Conservation (phyloP, 1,140 invertebrate genomes). For the Tetragnatha versicolor region DNA sequence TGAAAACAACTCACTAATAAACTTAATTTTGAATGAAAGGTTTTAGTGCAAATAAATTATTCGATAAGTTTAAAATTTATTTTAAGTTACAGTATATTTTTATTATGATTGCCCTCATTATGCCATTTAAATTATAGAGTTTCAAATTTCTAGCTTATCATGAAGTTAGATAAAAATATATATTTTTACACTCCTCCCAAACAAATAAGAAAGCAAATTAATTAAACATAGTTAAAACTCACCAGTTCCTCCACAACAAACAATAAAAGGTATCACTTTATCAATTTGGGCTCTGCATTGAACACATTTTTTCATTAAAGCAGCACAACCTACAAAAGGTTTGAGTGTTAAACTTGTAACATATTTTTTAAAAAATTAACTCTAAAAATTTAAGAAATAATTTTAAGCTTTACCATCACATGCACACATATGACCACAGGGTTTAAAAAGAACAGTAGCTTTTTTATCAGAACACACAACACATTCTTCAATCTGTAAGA, state of each 20-base stretch:
- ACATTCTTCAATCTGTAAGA: constrained; percentile 89
- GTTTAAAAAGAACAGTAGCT: constrained; percentile 88
- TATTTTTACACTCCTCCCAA: too few species aligned
- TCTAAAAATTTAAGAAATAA: background rate
- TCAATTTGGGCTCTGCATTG: constrained; percentile 89
- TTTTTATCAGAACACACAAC: constrained; percentile 93
- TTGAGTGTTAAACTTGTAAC: background rate
- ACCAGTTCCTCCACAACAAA: constrained; percentile 69
- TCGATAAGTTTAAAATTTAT: too few species aligned
- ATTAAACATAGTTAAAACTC: constrained; percentile 3
- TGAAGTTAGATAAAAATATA: too few species aligned
- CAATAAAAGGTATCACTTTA: constrained; percentile 74
- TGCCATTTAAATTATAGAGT: too few species aligned
- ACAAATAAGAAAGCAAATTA: too few species aligned
- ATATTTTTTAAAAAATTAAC: background rate
- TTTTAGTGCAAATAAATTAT: too few species aligned
- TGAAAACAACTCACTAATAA: too few species aligned
- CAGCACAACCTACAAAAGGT: constrained; percentile 76
- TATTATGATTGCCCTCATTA: too few species aligned
- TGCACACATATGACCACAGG: constrained; percentile 94
- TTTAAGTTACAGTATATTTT: too few species aligned
- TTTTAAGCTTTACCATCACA: constrained; percentile 72
- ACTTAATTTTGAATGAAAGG: too few species aligned
- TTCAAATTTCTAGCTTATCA: too few species aligned
- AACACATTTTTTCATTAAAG: constrained; percentile 96